phyloP scores from a whole-genome alignment of 2,888 invertebrate genomes.

The Bembecia ichneumoniformis region DNA sequence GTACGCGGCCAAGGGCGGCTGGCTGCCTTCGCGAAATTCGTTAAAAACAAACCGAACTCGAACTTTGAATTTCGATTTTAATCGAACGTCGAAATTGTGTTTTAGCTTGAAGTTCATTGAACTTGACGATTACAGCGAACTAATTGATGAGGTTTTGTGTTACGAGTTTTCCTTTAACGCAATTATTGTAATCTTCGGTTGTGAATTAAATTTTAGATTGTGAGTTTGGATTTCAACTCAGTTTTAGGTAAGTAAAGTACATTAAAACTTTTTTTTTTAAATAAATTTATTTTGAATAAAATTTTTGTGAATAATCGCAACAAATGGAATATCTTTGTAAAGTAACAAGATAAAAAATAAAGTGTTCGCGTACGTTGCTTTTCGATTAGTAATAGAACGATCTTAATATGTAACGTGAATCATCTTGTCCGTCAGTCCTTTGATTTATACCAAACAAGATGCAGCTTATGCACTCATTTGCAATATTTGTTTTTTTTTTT shows the following conservation, averaged over 20 bases:
- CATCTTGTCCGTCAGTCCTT: conserved; percentile 17
- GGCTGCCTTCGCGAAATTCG: conserved; percentile 2
- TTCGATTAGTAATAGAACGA: not conserved
- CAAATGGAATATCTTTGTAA: not conserved
- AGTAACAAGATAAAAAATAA: not conserved
- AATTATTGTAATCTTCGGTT: not conserved
- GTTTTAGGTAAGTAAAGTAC: conserved; percentile 6
- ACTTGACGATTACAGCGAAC: not conserved
- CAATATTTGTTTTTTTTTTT: conserved; percentile 9
- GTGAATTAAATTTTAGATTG: not conserved
- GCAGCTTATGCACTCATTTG: conserved; percentile 44
- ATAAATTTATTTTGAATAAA: too few species aligned
- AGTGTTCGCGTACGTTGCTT: not conserved
- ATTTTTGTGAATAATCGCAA: not conserved
- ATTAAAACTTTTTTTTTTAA: too few species aligned
- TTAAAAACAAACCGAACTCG: not conserved
- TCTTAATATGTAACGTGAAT: not conserved
- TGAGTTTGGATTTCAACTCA: conserved; percentile 6
- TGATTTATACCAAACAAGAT: conserved; percentile 44
- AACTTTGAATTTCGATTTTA: not conserved
- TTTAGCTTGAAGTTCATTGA: not conserved
- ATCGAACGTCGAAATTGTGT: not conserved
- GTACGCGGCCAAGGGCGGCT: conserved; percentile 31
- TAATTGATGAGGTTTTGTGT: conserved; percentile 23
- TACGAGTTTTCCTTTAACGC: not conserved